Evolutionary conservation across 2,113 vertebrate genomes (phyloP).

Genomic region (Bettongia penicillata): DNA sequence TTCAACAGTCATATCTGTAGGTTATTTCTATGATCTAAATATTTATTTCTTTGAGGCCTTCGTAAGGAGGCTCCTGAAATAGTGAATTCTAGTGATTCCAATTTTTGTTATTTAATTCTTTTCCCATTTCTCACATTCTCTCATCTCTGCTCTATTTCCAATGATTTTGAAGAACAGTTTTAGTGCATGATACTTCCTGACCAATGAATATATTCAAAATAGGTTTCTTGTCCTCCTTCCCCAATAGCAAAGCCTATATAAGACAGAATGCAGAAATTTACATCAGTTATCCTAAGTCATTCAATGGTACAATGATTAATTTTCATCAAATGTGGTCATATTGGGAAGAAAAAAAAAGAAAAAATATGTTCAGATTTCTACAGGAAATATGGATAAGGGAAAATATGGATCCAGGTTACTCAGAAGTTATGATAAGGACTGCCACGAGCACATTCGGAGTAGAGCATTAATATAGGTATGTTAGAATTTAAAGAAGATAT

Average conservation of each 20-base stretch:
- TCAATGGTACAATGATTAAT: not conserved
- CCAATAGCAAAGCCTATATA: not conserved
- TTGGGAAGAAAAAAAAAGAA: not conserved
- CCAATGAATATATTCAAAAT: not conserved
- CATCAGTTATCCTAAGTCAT: not conserved
- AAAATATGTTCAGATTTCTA: not conserved
- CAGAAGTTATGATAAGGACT: not conserved
- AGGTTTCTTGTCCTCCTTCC: not conserved
- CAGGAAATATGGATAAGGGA: not conserved
- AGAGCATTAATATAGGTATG: not conserved
- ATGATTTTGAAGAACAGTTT: not conserved
- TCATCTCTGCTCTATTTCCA: not conserved
- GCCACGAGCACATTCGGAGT: not conserved
- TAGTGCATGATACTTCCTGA: not conserved
- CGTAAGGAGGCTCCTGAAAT: not conserved
- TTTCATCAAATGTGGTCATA: not conserved
- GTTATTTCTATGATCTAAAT: not conserved
- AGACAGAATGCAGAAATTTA: not conserved
- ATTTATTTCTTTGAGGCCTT: not conserved
- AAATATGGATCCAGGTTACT: accelerated
- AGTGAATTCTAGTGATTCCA: not conserved
- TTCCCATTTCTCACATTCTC: not conserved
- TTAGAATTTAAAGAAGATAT: not conserved
- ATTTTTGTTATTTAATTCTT: not conserved
- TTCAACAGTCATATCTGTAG: not conserved